Evolutionary conservation across 2,797 vertebrate genomes (phyloP).

Genomic region (Sebastes kiyomatsui): DNA sequence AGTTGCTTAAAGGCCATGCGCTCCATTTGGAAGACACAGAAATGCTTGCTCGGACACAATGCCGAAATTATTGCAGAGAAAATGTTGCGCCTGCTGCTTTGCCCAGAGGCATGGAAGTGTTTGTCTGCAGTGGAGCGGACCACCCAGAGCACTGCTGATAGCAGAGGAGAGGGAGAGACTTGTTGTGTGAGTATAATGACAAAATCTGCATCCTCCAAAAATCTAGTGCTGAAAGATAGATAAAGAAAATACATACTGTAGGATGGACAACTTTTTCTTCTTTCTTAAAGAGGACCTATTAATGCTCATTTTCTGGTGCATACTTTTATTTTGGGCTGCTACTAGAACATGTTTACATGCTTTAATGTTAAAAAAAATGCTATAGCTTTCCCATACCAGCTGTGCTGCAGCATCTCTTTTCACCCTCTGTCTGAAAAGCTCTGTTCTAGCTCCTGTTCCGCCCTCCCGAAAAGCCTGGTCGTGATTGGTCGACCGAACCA

Average conservation of each 20-base stretch:
- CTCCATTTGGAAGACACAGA: conserved; percentile 48
- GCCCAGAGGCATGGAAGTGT: conserved; percentile 57
- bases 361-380: too few species aligned
- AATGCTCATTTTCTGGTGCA: too few species aligned
- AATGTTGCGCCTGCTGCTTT: conserved; percentile 53
- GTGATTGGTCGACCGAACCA: too few species aligned
- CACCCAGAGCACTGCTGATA: conserved; percentile 29
- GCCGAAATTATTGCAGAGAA: conserved; percentile 55
- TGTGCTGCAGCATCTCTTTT: too few species aligned
- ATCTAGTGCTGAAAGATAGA: neutral
- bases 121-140: conserved; percentile 48
- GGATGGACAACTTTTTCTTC: neutral
- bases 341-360: too few species aligned
- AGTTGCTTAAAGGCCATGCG: conserved; percentile 58
- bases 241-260: neutral
- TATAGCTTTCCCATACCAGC: too few species aligned
- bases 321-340: too few species aligned
- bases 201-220: conserved; percentile 2
- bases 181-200: neutral
- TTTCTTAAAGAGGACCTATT: neutral
- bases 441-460: accelerated
- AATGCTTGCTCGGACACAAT: conserved; percentile 55
- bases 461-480: too few species aligned
- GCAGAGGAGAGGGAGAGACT: neutral
- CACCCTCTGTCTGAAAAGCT: too few species aligned